Evolutionary conservation across 2,888 invertebrate species (phyloP).

Genomic region (Chrysolina haemoptera): DNA sequence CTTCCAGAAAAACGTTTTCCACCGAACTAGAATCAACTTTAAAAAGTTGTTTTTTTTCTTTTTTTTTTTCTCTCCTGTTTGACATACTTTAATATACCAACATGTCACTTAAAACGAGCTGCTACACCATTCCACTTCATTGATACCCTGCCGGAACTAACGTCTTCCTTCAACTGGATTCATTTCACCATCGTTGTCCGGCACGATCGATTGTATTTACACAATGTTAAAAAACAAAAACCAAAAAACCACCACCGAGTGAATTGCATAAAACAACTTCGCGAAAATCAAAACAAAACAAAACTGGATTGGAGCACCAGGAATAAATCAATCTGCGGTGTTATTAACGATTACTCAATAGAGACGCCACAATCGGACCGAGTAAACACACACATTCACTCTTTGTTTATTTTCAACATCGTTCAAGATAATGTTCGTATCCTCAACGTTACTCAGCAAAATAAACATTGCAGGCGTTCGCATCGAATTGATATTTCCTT

Average conservation of each 20-base stretch:
- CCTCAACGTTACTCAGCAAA: conserved; percentile 22
- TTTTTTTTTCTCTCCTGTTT: no score
- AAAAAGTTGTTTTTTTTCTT: no score
- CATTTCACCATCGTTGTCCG: background rate
- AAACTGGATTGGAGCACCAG: conserved; percentile 6
- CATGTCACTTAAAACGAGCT: no score
- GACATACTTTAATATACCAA: no score
- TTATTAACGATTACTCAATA: conserved; percentile 16
- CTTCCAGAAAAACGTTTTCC: no score
- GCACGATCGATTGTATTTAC: background rate
- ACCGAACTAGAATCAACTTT: no score
- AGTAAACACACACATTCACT: conserved; percentile 20
- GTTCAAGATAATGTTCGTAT: conserved; percentile 19
- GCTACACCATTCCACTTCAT: no score
- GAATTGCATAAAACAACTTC: background rate
- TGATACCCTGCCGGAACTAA: no score
- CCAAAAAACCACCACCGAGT: background rate
- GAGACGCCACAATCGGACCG: conserved; percentile 10
- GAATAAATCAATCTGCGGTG: conserved; percentile 8
- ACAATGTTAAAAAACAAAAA: background rate
- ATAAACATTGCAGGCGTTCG: conserved; percentile 17
- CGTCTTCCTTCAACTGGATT: background rate
- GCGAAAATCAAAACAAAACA: background rate
- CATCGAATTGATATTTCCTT: conserved; percentile 14
- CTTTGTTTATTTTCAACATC: conserved; percentile 21